Conservation (phyloP, 2,888 invertebrate species). For the Hesperia comma region DNA sequence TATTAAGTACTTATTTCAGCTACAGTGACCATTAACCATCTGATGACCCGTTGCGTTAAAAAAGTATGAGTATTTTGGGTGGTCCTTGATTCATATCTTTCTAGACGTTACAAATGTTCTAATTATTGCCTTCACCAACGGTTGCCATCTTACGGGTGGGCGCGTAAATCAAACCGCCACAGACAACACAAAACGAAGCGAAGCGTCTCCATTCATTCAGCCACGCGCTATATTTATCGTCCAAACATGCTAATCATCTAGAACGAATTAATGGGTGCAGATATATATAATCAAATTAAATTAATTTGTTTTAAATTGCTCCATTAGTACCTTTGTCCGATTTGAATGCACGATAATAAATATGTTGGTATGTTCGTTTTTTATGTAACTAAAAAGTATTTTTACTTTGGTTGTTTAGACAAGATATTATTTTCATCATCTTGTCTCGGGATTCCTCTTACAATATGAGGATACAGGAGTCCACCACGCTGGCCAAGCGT, state of each 20-base stretch:
- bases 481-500: too few relatives aligned
- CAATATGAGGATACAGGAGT: too few relatives aligned
- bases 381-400: too few relatives aligned
- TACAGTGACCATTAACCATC: too few relatives aligned
- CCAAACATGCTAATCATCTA: slow-evolving; percentile 47
- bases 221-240: slow-evolving; percentile 48
- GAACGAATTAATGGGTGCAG: slow-evolving; percentile 36
- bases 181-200: slow-evolving; percentile 30
- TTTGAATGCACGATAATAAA: neutral
- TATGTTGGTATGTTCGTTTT: neutral
- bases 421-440: too few relatives aligned
- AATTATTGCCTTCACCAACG: slow-evolving; percentile 12
- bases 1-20: too few relatives aligned
- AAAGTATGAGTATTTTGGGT: too few relatives aligned
- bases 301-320: slow-evolving; percentile 42
- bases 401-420: too few relatives aligned
- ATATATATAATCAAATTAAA: slow-evolving; percentile 46
- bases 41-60: too few relatives aligned
- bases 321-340: slow-evolving; percentile 25
- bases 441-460: too few relatives aligned
- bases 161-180: slow-evolving; percentile 60
- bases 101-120: neutral
- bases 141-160: slow-evolving; percentile 44
- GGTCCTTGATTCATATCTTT: too few relatives aligned
- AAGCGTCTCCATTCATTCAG: neutral